Base-by-base conservation (phyloP, 2,797 vertebrate species). In the Lithobates sylvaticus region DNA sequence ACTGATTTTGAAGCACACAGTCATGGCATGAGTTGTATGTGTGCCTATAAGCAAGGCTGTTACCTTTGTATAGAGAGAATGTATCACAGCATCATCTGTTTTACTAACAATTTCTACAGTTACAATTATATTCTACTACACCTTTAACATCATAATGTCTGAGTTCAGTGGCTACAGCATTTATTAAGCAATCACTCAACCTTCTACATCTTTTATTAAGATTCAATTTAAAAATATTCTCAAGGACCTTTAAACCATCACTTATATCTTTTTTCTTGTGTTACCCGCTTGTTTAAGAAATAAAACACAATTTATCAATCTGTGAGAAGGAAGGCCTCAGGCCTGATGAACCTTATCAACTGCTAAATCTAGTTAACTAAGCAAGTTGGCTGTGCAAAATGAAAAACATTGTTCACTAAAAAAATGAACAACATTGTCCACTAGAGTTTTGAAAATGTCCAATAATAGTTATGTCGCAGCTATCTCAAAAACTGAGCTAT, bases 221-320 rank as follows among this genome's bases (percentile, higher is more conserved):
- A 81, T 81, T 44, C 32, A 71, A 81, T 81, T 81, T 36, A 36
- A 36, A 81, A 68, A 81, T 72, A 81, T 81, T 72, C 44, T 58
- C 21, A 71, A 71, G 68, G 47, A 58, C 68, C 68, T 81, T 72
- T 34, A 80, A 80, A 36, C 10, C 29, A 50, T 80, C 65, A 70
- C 44, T 50, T 79, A 44, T 34, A 32, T 69, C 42, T 69, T 69
- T 39, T 44, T 69, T 42, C 16, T 29, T 36, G 64, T n/a, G 65
- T 80, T 70, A 18, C 27, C 42, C 8, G 65, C 65, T 27, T 69
- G 78, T 70, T 80, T 67, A 16, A 32, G 7, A 80, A 65, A 80
- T 80, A 80, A 50, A 80, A 70, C 69, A 80, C 34, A 61, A 80
- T 80, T 80, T 67, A 80, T 80, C 78, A 80, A 65, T 80, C 78